Percentiles rank a stretch among this genome's conserved stretches.
phyloP scores from a whole-genome alignment of 30 jellyfish, hydroid and myxozoan species.

The Cassiopea xamachana region DNA sequence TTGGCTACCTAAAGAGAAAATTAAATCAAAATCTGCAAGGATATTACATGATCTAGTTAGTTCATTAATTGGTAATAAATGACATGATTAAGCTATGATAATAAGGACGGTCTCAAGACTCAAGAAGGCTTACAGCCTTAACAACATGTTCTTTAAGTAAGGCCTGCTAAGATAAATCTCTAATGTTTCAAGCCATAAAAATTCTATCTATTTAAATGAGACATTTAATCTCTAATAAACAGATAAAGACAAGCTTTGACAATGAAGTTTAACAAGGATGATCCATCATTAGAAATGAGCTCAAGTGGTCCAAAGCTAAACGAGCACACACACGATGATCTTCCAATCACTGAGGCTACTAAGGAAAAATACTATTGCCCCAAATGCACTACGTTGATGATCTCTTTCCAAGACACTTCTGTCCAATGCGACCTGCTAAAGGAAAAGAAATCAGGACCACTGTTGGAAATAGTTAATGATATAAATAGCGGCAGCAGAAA shows the following conservation, averaged over 20 bases:
- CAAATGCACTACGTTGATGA: slow-evolving; percentile 52
- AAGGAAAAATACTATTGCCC: slow-evolving; percentile 41
- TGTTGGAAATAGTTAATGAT: slow-evolving; percentile 14
- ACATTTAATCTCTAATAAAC: neutral
- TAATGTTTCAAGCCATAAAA: neutral
- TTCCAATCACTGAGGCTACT: neutral
- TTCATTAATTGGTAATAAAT: too few relatives aligned
- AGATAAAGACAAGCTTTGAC: neutral
- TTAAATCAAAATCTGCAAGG: too few relatives aligned
- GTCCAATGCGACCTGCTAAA: slow-evolving; percentile 62
- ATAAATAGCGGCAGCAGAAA: slow-evolving; percentile 39
- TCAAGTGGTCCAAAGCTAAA: neutral
- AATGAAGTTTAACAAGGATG: neutral
- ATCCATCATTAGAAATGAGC: neutral
- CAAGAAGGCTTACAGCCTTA: too few relatives aligned
- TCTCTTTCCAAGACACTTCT: slow-evolving; percentile 44
- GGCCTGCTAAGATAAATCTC: too few relatives aligned
- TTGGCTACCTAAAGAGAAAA: too few relatives aligned
- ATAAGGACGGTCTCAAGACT: too few relatives aligned
- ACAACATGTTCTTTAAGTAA: too few relatives aligned
- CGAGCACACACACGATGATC: neutral
- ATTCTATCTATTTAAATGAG: neutral
- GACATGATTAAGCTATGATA: too few relatives aligned
- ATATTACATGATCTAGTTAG: too few relatives aligned
- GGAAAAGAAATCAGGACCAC: neutral